Evolutionary conservation across 2,797 vertebrate species (phyloP).

Genomic region (Myotis daubentonii): DNA sequence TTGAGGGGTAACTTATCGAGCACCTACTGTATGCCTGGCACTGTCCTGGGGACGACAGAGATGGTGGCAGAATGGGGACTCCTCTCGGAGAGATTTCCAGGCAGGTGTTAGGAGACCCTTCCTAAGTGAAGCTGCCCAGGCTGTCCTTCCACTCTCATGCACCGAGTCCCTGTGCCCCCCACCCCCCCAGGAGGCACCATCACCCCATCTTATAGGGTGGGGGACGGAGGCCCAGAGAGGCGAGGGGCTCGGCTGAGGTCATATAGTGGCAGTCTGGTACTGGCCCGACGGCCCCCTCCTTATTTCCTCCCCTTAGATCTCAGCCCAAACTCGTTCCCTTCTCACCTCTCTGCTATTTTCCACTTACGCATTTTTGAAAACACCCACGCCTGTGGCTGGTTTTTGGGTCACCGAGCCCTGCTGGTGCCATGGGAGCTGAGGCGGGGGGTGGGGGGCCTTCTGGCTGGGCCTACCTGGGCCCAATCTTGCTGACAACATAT

Average conservation of each 20-base stretch:
- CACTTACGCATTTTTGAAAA: background rate
- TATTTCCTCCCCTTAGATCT: background rate
- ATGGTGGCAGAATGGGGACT: background rate
- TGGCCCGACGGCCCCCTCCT: background rate
- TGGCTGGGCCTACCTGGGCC: background rate
- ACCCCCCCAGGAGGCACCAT: background rate
- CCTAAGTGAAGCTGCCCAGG: background rate
- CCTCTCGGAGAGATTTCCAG: background rate
- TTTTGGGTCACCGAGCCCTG: background rate
- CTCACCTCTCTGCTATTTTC: background rate
- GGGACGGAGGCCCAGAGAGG: background rate
- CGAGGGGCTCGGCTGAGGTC: background rate
- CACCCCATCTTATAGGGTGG: background rate
- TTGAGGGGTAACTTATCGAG: background rate
- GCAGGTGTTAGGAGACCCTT: background rate
- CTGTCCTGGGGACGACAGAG: background rate
- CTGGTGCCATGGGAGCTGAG: background rate
- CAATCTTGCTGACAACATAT: background rate
- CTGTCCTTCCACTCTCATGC: background rate
- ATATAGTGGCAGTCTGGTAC: background rate
- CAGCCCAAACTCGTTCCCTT: background rate
- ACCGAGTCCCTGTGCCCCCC: background rate
- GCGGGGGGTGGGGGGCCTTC: too few relatives aligned
- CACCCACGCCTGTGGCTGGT: background rate
- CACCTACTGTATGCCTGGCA: background rate